Base-by-base conservation (phyloP, 2,797 vertebrate species). In the Anableps anableps region DNA sequence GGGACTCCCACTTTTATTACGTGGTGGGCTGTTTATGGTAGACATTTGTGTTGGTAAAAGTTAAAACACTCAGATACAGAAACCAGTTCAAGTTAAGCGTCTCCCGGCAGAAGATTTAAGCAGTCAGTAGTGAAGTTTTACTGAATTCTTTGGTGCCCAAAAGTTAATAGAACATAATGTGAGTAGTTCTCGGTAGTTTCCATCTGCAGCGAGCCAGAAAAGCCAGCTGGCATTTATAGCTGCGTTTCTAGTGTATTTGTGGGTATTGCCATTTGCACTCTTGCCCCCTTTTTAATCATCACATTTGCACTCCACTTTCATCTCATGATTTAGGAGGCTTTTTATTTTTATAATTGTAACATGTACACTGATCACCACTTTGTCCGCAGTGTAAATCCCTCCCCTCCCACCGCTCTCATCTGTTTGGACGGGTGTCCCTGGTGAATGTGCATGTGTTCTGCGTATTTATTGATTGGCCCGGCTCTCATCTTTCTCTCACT, bases 291-390 rank as follows among this genome's bases (percentile, higher is more conserved):
- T 95, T 94, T 89, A 93, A 94, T 94, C 89, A 83, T 93, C 90
- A 88, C 94, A 91, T 94, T 93, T 94, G 91, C 91, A 91, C 91
- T 94, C 89, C 79, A 86, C 92, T 92, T 94, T 94, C 91, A 91
- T 92, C 87, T 89, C 85, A 80, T 95, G 93, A 93, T 96, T 95
- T 95, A 95, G 89, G 91, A 93, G 92, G 90, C 90, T 91, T 93
- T 94, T 93, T 95, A 95, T 95, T 95, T 96, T 94, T 92, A 84
- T 92, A 93, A 93, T 94, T 92, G 88, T 87, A 90, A 92, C 92
- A 87, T 76, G 78, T 74, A 87, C 85, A 80, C 92, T 70, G 73
- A 84, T 80, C 88, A 38, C 88, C 62, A 58, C 90, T 87, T 85
- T 75, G 80, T 78, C 80, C 23, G 29, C 71, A n/a, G 86, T 85